phyloP scores from a whole-genome alignment of 2,113 vertebrate species.

The Dasyprocta punctata region DNA sequence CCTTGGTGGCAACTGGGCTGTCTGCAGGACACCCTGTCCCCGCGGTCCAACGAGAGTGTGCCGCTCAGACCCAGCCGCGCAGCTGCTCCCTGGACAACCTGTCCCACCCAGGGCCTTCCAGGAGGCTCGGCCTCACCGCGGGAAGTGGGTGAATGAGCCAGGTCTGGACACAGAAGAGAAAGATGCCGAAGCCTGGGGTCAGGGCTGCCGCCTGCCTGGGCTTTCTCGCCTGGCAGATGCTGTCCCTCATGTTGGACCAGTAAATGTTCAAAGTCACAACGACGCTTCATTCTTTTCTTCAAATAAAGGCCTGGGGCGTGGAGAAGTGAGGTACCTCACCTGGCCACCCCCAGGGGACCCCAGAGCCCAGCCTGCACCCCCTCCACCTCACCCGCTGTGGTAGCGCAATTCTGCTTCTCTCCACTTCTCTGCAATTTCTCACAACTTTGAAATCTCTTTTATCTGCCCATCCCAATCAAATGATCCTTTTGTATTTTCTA shows the following conservation, averaged over 20 bases:
- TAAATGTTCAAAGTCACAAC: neutral
- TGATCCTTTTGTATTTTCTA: neutral
- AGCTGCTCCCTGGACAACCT: neutral
- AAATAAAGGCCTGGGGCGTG: neutral
- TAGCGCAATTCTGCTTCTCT: neutral
- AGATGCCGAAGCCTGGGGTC: accelerated
- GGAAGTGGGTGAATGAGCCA: neutral
- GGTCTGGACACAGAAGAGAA: neutral
- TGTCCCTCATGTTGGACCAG: neutral
- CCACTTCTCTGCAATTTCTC: neutral
- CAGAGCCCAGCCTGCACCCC: accelerated
- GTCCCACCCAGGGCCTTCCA: neutral
- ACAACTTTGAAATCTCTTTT: neutral
- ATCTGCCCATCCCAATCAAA: neutral
- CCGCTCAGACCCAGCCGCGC: accelerated
- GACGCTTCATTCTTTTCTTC: neutral
- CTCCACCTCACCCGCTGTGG: neutral
- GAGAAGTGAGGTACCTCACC: accelerated
- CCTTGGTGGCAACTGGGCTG: neutral
- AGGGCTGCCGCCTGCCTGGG: neutral
- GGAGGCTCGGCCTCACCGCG: neutral
- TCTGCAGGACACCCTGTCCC: accelerated
- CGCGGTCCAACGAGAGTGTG: accelerated
- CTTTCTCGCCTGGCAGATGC: neutral
- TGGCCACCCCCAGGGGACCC: neutral